Conservation (phyloP, 2,888 invertebrate genomes). For the Dioctria linearis region DNA sequence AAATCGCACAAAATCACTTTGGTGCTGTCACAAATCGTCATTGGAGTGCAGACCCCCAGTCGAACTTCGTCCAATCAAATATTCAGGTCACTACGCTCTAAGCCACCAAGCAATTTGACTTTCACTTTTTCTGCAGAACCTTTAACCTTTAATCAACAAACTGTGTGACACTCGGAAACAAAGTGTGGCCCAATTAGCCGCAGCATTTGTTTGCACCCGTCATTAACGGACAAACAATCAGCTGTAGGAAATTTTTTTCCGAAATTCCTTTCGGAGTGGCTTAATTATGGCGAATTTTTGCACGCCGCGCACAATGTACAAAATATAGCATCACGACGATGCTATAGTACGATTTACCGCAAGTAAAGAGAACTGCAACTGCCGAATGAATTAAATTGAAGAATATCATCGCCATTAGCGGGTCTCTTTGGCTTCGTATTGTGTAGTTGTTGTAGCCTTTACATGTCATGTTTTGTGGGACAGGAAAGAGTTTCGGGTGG, state of each 20-base stretch:
- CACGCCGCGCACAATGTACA: conserved; percentile 7
- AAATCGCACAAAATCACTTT: too few relatives aligned
- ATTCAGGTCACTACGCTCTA: neutral
- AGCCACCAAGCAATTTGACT: conserved; percentile 5
- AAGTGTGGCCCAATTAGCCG: conserved; percentile 14
- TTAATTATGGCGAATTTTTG: conserved; percentile 8
- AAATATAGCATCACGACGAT: neutral
- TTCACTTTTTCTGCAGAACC: conserved; percentile 25
- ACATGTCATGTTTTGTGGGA: conserved; percentile 9
- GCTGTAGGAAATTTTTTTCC: conserved; percentile 6
- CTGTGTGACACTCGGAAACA: neutral
- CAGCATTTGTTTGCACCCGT: conserved; percentile 4
- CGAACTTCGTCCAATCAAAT: conserved; percentile 4
- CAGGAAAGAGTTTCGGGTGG: conserved; percentile 8
- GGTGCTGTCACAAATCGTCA: too few relatives aligned
- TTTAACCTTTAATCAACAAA: conserved; percentile 20
- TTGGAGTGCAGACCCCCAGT: too few relatives aligned
- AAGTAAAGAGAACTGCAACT: conserved; percentile 31
- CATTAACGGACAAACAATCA: neutral
- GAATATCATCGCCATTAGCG: conserved; percentile 20
- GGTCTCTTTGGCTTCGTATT: neutral
- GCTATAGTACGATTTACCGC: conserved; percentile 38
- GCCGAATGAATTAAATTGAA: conserved; percentile 29
- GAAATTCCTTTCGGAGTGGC: neutral
- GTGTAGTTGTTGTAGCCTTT: neutral